Base-by-base conservation (phyloP, 2,113 vertebrate genomes). In the Piprites chloris region DNA sequence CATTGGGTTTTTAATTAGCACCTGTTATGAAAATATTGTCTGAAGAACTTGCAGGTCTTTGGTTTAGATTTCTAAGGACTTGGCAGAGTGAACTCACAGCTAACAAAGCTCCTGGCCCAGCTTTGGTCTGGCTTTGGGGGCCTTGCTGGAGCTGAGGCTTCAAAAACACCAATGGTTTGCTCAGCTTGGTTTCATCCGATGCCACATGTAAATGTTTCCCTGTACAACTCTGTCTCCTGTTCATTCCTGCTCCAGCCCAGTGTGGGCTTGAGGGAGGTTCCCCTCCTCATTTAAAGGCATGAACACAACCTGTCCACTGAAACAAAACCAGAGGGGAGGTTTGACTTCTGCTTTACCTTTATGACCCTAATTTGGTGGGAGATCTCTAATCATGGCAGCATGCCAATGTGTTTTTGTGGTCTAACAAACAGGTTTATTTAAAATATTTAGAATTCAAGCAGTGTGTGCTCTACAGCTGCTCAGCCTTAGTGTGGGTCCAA, bases 371-470 rank as follows among this genome's bases (percentile, higher is more conserved):
- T 10, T 74, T 19, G 6, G 0, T 6, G 14, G 10, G 46, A 37
- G 49, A 20, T 20, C 32, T 35, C 33, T 4, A 8, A 1, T 14
- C 5, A 0, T 4, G 49, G 26, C 24, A 13, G 6, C 1, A 1
- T 14, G 6, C 22, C 44, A n/a, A 0, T 20, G 0, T 5, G 6
- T 21, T 5, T 15, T 22, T 49, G 19, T 47, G 74, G 11, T 49
- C 37, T 28, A 4, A 22, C 28, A 32, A 20, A 6, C 15, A 23
- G 52, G 5, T 72, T 32, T 6, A 5, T 47, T 20, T 20, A 4
- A 28, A 4, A 17, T 41, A 9, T 5, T 32, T 12, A 0, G 23
- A 22, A 28, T 32, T 59, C 3, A 4, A 1, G 30, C 5, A 3
- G 5, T 4, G 46, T 5, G 14, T 42, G 41, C 59, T 50, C 14